Evolutionary conservation across 2,113 vertebrate genomes (phyloP), one percentile per base, ranked within the genome.

Genomic region (Camelus dromedarius): DNA sequence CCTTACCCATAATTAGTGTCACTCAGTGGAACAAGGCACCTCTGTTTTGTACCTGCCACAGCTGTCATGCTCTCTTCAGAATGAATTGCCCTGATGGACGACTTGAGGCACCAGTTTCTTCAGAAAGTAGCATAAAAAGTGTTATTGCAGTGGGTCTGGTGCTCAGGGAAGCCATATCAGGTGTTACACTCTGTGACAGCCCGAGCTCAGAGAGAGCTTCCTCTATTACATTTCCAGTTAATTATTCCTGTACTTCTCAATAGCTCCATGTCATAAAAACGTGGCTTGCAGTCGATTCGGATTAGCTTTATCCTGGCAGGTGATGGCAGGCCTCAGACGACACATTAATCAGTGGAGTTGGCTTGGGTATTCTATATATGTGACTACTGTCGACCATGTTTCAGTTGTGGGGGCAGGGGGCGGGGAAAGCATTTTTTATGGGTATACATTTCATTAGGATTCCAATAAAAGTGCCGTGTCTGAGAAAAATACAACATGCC

Each of bases 1-100:
- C 96, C 96, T 98, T 98, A 98, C 97, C 98, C 97, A 20, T 97
- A 98, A 98, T 99, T 98, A 98, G 89, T 97, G 97, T 98, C 98
- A 98, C 90, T 95, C 98, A 89, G 67, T 69, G 94, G 97, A 98
- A 98, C 97, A 98, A 98, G 96, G 98, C 95, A 95, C 96, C 96
- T 98, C 98, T 99, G 98, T 98, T 98, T 97, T 91, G 75, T 97
- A 97, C 92, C 97, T 98, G 89, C 96, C 96, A 96, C 92, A 93
- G 94, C 98, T 98, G 98, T 97, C 98, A 97, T 14, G 2, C 75
- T 95, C 96, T 98, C 97, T 98, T 97, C 72, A 96, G 96, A 96
- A 96, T 0, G 0, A 97, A 97, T 96, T 98, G 98, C 94, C 81
- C 70, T 97, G 97, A 98, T 88, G 89, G 96, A 94, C 92, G 94